These are phyloP conservation scores for Melieria picta DNA, from an alignment of 2,888 invertebrate genomes.

Conservation along the genomic window DNA sequence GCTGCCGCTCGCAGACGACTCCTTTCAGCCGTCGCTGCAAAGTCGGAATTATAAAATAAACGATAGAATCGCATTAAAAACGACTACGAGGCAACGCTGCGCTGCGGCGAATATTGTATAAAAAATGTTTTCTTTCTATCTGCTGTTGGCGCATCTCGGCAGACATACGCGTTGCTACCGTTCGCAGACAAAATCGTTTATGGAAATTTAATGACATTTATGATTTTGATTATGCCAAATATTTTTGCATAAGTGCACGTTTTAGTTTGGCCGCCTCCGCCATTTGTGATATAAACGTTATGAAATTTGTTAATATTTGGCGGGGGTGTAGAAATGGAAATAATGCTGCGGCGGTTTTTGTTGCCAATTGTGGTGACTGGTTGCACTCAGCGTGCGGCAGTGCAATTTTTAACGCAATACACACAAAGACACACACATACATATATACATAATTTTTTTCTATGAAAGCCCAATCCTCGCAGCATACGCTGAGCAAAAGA, in stretches of 20 bases:
- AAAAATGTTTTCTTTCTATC: conserved; percentile 8
- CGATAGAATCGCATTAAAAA: conserved; percentile 35
- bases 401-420: no score
- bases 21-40: conserved; percentile 13
- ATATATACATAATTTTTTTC: no score
- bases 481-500: no score
- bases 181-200: conserved; percentile 34
- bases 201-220: conserved; percentile 39
- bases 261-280: conserved; percentile 4
- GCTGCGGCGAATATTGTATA: neutral
- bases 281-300: neutral
- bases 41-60: conserved; percentile 31
- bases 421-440: no score
- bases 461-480: no score
- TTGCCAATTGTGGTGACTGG: no score
- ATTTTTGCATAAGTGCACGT: conserved; percentile 26
- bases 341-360: no score
- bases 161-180: no score
- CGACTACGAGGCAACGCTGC: neutral
- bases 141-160: neutral
- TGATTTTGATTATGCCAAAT: conserved; percentile 37
- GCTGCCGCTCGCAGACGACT: neutral
- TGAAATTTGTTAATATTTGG: no score
- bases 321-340: no score
- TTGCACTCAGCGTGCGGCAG: no score